A percentile compares a stretch with the other conserved stretches of the same genome.
These are phyloP conservation scores for Anser brachyrhynchus DNA, from an alignment of 2,113 vertebrate genomes.

Conservation along the genomic window DNA sequence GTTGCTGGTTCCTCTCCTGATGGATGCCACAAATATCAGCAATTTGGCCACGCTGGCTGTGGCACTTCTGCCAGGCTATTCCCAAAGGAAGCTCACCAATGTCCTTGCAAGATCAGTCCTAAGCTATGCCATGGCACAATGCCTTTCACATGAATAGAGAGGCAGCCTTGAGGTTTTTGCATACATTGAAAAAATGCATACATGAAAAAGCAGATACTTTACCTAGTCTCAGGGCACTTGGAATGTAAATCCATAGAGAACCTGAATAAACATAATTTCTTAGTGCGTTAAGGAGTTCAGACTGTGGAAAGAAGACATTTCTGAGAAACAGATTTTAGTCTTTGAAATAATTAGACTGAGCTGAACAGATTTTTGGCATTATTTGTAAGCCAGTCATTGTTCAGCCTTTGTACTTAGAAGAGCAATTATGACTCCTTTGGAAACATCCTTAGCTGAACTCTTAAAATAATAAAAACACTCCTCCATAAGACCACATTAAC, in stretches of 20 bases:
- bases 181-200: background rate
- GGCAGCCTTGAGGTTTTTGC: background rate
- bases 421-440: conserved; percentile 69
- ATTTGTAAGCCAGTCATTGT: conserved; percentile 63
- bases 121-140: background rate
- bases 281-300: conserved; percentile 10
- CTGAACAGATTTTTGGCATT: conserved; percentile 69
- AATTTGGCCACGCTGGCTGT: background rate
- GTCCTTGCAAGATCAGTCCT: background rate
- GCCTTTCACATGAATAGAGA: background rate
- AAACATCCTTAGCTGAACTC: conserved; percentile 69
- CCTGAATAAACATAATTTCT: background rate
- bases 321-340: conserved; percentile 49
- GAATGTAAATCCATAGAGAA: background rate
- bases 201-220: background rate
- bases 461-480: conserved; percentile 74
- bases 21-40: background rate
- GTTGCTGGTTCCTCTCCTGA: background rate
- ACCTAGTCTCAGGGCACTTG: background rate
- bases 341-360: conserved; percentile 65
- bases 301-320: conserved; percentile 31
- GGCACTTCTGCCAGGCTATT: background rate
- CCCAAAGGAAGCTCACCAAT: background rate
- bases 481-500: conserved; percentile 61
- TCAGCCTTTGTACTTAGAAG: conserved; percentile 68